Conservation (phyloP, 2,797 vertebrate species). For the Eulemur mongoz region DNA sequence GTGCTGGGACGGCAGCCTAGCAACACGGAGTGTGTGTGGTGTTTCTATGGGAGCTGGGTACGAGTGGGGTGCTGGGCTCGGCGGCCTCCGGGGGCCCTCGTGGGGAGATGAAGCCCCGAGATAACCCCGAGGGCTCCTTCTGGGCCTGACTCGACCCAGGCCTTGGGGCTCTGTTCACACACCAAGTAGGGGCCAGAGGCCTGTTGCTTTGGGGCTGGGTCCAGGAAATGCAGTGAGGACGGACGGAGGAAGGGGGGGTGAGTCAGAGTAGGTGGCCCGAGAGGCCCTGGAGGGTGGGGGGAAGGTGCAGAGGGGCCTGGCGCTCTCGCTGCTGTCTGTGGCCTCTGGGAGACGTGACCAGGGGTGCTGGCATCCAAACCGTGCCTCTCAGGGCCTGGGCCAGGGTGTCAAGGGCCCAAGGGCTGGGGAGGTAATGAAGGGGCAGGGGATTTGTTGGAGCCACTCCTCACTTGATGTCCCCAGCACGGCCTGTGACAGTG, state of each 20-base stretch:
- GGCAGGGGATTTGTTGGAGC: background rate
- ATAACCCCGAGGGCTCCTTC: background rate
- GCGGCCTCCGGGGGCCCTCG: background rate
- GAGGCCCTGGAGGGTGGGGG: background rate
- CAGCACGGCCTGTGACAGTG: background rate
- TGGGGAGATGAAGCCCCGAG: background rate
- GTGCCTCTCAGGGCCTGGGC: background rate
- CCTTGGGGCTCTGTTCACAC: background rate
- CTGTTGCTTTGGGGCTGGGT: slow-evolving; percentile 41
- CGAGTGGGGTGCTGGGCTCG: too few relatives aligned
- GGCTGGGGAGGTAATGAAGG: background rate
- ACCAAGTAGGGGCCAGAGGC: background rate
- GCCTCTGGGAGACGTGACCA: background rate
- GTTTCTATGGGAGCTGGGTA: background rate
- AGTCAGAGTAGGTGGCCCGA: background rate
- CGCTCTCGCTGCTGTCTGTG: background rate
- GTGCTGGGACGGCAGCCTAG: background rate
- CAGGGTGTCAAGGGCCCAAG: background rate
- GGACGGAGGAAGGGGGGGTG: too few relatives aligned
- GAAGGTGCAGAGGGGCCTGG: background rate
- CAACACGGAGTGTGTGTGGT: fast-evolving
- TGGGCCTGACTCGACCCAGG: background rate
- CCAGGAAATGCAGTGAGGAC: slow-evolving; percentile 9
- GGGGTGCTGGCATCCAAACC: background rate
- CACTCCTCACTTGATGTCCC: background rate